A percentile compares a stretch with the other conserved stretches of the same genome.
phyloP scores from a whole-genome alignment of 2,797 vertebrate species.

The Denticeps clupeoides region DNA sequence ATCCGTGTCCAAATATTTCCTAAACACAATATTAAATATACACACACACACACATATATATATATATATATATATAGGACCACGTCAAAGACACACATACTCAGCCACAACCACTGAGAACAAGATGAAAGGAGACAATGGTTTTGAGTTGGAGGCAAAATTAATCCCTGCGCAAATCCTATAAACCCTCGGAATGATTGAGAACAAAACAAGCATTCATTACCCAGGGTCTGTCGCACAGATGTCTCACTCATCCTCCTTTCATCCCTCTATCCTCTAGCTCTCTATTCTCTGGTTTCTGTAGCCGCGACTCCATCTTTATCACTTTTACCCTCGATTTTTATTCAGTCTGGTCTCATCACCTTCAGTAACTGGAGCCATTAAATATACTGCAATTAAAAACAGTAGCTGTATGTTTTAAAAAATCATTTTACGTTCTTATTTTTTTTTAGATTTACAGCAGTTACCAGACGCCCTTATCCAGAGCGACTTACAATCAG shows the following conservation, averaged over 20 bases:
- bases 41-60: conserved; percentile 12
- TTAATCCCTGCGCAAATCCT: conserved; percentile 64
- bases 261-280: conserved; percentile 2
- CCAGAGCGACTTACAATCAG: no score
- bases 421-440: not conserved
- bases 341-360: not conserved
- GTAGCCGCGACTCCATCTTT: no score
- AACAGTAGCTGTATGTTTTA: not conserved
- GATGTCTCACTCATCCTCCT: conserved; percentile 21
- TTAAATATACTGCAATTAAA: no score
- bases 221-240: conserved; percentile 47
- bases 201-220: conserved; percentile 61
- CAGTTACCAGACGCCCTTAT: no score
- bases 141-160: conserved; percentile 43
- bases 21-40: conserved; percentile 6
- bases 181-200: conserved; percentile 49
- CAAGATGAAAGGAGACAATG: conserved; percentile 40
- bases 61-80: conserved; percentile 10
- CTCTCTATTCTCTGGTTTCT: not conserved
- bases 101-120: conserved; percentile 24
- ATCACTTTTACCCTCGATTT: not conserved
- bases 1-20: no score
- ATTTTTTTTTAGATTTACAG: no score
- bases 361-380: no score
- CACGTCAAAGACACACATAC: conserved; percentile 10